phyloP scores from a whole-genome alignment of 2,113 vertebrate species.

The Piaya cayana region DNA sequence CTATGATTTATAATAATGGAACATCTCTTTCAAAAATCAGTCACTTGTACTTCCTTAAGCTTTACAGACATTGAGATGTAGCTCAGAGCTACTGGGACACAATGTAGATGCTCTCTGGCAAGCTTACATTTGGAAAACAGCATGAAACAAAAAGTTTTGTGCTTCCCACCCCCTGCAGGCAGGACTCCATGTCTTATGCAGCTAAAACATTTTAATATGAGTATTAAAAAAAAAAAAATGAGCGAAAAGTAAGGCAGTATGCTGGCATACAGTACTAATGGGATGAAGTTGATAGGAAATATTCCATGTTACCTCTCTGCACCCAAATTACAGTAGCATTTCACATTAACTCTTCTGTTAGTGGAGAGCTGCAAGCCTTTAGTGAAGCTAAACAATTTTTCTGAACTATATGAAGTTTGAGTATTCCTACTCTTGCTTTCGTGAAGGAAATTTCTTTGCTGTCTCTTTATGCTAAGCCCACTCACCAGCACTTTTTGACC shows the following conservation, averaged over 20 bases:
- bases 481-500: not conserved
- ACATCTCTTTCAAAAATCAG: not conserved
- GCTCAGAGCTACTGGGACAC: not conserved
- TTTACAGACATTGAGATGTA: not conserved
- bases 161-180: not conserved
- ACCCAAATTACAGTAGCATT: not conserved
- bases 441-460: not conserved
- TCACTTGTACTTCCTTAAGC: not conserved
- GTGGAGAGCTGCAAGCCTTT: not conserved
- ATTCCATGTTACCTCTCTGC: not conserved
- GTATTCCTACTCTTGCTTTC: not conserved
- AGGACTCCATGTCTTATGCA: fast-evolving
- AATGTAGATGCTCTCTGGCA: not conserved
- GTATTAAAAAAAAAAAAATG: not conserved
- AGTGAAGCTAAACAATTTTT: not conserved
- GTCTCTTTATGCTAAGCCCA: not conserved
- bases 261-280: not conserved
- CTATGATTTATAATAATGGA: not conserved
- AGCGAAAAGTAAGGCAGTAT: not conserved
- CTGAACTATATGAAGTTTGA: not conserved
- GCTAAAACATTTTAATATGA: not conserved
- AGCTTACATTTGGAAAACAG: not conserved
- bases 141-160: not conserved
- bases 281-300: not conserved
- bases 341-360: not conserved